Percentiles rank a stretch among this genome's conserved stretches.
Conservation (phyloP, 2,888 invertebrate species). For the Drosophila rubida region DNA sequence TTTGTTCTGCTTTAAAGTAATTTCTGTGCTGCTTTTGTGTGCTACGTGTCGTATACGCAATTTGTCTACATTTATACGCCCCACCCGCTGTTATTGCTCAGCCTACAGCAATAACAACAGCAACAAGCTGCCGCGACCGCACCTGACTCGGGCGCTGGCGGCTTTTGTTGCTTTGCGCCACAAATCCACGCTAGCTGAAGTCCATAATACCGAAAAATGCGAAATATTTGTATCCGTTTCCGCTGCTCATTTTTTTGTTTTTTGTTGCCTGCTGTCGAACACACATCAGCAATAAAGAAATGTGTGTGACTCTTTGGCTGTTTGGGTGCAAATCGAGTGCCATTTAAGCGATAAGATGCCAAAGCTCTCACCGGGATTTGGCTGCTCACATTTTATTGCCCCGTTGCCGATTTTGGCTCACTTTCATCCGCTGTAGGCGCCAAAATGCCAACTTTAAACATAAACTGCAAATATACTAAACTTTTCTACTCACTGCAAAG, state of each 20-base stretch:
- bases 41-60: slow-evolving; percentile 64
- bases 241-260: slow-evolving; percentile 12
- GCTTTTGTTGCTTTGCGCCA: slow-evolving; percentile 52
- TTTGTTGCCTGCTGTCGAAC: not conserved
- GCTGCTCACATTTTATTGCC: slow-evolving; percentile 34
- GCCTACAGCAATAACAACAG: not conserved
- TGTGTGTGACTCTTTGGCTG: not conserved
- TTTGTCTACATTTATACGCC: slow-evolving; percentile 58
- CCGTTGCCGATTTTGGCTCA: slow-evolving; percentile 5
- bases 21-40: slow-evolving; percentile 57
- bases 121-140: not conserved
- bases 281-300: slow-evolving; percentile 34
- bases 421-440: not conserved
- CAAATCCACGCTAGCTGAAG: slow-evolving; percentile 61
- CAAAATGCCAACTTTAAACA: not conserved
- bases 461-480: no score
- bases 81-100: not conserved
- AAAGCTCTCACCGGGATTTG: slow-evolving; percentile 44
- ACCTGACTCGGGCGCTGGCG: slow-evolving; percentile 29
- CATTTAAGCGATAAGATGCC: slow-evolving; percentile 45
- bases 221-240: slow-evolving; percentile 67
- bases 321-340: slow-evolving; percentile 20
- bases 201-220: slow-evolving; percentile 63
- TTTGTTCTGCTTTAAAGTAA: slow-evolving; percentile 50
- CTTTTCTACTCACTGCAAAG: no score